Conservation (phyloP, 2,113 vertebrate species). For the Tonatia bakeri region DNA sequence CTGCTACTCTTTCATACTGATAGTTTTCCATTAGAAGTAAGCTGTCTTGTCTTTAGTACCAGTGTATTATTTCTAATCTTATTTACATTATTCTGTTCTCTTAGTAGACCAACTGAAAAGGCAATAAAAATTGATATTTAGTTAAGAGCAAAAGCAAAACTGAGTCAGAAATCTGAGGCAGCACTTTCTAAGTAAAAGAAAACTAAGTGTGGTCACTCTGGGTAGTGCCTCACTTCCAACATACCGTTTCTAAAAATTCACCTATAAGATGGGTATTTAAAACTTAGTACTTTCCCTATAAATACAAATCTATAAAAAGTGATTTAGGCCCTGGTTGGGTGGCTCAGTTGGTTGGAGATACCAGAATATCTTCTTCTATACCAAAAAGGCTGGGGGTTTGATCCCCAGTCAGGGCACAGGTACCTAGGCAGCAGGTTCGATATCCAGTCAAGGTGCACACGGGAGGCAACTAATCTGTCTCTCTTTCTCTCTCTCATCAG, state of each 20-base stretch:
- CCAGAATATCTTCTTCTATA: too few species aligned
- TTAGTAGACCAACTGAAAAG: not conserved
- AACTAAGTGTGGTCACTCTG: not conserved
- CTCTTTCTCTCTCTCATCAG: too few species aligned
- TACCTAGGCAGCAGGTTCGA: too few species aligned
- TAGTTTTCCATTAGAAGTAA: not conserved
- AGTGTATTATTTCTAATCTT: not conserved
- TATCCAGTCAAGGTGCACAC: too few species aligned
- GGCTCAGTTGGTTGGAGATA: too few species aligned
- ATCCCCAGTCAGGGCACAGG: too few species aligned
- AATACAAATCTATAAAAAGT: not conserved
- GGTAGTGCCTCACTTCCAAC: not conserved
- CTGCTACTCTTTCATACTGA: not conserved
- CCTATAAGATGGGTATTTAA: not conserved
- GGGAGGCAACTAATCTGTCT: too few species aligned
- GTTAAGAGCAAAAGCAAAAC: not conserved
- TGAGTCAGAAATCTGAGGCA: not conserved
- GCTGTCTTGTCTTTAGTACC: not conserved
- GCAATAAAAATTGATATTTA: not conserved
- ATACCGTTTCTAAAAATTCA: not conserved
- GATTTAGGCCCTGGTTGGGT: not conserved
- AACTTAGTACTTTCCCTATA: not conserved
- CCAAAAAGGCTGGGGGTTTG: too few species aligned
- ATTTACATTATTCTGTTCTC: not conserved
- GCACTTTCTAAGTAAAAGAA: slow-evolving; percentile 6